Conservation (phyloP, 2,797 vertebrate genomes). For the Sebastes iracundus region DNA sequence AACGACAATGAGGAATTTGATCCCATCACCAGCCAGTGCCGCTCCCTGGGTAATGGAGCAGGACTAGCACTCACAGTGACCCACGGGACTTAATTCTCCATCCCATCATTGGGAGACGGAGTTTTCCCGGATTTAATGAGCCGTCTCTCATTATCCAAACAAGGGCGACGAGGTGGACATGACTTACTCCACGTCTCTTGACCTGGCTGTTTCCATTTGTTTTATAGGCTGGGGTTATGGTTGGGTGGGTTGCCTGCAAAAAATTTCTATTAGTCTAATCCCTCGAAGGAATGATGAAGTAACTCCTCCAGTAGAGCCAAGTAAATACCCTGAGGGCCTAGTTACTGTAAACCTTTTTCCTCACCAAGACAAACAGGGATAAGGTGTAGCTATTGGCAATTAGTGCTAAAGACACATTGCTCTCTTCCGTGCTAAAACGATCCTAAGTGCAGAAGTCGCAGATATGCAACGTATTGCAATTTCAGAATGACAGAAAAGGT, state of each 20-base stretch:
- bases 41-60: constrained; percentile 78
- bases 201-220: constrained; percentile 62
- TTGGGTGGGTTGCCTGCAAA: constrained; percentile 55
- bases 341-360: constrained; percentile 47
- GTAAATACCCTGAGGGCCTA: constrained; percentile 42
- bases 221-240: constrained; percentile 47
- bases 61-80: constrained; percentile 62
- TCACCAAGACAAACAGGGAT: constrained; percentile 68
- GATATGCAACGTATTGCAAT: constrained; percentile 38
- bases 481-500: constrained; percentile 18
- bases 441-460: constrained; percentile 37
- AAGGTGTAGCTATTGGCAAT: constrained; percentile 57
- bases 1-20: constrained; percentile 86
- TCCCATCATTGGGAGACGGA: constrained; percentile 66
- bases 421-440: constrained; percentile 35
- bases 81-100: constrained; percentile 69
- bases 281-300: constrained; percentile 53
- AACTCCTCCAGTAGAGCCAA: constrained; percentile 53
- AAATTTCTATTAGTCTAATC: constrained; percentile 60
- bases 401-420: constrained; percentile 27
- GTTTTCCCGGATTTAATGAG: constrained; percentile 80
- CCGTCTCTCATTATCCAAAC: constrained; percentile 78
- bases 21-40: constrained; percentile 81
- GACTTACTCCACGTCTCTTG: constrained; percentile 57
- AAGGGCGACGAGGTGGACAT: constrained; percentile 67